Evolutionary conservation across 2,888 invertebrate species (phyloP).

Genomic region (Corbicula japonica): DNA sequence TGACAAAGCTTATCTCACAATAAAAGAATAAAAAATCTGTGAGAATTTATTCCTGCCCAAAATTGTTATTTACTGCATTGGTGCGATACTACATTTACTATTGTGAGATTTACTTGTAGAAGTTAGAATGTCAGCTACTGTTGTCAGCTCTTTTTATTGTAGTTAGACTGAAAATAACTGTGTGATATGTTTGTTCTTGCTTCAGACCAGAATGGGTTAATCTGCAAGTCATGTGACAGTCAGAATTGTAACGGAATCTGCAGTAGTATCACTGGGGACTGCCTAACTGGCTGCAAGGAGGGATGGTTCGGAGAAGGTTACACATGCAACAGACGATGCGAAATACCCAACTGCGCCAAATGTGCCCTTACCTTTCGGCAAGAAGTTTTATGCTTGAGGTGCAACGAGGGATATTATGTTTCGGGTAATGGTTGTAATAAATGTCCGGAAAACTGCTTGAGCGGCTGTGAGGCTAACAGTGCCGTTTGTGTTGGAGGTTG

Average conservation of each 20-base stretch:
- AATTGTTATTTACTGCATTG: too few species aligned
- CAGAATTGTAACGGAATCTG: slow-evolving; percentile 45
- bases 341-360: slow-evolving; percentile 45
- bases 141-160: too few species aligned
- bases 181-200: not conserved
- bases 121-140: too few species aligned
- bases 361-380: slow-evolving; percentile 42
- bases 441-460: slow-evolving; percentile 54
- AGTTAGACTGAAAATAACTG: too few species aligned
- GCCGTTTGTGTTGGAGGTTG: slow-evolving; percentile 58
- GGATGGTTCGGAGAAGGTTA: slow-evolving; percentile 62
- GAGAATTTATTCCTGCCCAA: too few species aligned
- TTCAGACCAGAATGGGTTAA: slow-evolving; percentile 8
- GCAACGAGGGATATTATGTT: slow-evolving; percentile 52
- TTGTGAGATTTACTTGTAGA: too few species aligned
- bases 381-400: slow-evolving; percentile 42
- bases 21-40: too few species aligned
- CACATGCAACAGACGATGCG: slow-evolving; percentile 56
- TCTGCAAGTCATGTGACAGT: slow-evolving; percentile 42
- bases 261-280: slow-evolving; percentile 51
- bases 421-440: slow-evolving; percentile 31
- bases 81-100: too few species aligned
- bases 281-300: slow-evolving; percentile 57
- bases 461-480: slow-evolving; percentile 36
- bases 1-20: too few species aligned